Conservation (phyloP, 1,140 invertebrate species). For the Drosophila sulfurigaster region DNA sequence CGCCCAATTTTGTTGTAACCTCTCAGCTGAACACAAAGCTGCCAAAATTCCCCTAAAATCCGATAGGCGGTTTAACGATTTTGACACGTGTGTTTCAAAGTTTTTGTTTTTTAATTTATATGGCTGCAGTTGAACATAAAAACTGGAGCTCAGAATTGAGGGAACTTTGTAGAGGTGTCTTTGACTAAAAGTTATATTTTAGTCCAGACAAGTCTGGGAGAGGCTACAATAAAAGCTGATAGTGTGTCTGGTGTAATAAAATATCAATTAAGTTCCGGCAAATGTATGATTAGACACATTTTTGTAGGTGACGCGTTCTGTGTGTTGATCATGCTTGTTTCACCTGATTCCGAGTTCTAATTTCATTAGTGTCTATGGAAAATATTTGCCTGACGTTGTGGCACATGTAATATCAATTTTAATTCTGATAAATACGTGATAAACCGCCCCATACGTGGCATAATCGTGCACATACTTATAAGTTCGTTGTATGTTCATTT, state of each 20-base stretch:
- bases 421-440: conserved; percentile 22
- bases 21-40: background rate
- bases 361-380: conserved; percentile 4
- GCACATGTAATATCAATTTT: conserved; percentile 5
- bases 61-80: background rate
- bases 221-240: background rate
- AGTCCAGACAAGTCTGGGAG: background rate
- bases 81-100: background rate
- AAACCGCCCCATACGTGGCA: conserved; percentile 12
- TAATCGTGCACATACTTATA: conserved; percentile 20
- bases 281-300: background rate
- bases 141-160: background rate
- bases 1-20: background rate
- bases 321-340: background rate
- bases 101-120: background rate
- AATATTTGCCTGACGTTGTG: background rate
- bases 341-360: background rate
- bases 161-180: background rate
- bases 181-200: background rate
- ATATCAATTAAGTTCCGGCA: background rate
- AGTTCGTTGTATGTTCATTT: conserved; percentile 16
- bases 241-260: conserved; percentile 1
- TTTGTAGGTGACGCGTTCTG: background rate
- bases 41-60: background rate
- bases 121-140: background rate